Evolutionary conservation across 2,797 vertebrate genomes (phyloP).

Genomic region (Crocodylus rhombifer): DNA sequence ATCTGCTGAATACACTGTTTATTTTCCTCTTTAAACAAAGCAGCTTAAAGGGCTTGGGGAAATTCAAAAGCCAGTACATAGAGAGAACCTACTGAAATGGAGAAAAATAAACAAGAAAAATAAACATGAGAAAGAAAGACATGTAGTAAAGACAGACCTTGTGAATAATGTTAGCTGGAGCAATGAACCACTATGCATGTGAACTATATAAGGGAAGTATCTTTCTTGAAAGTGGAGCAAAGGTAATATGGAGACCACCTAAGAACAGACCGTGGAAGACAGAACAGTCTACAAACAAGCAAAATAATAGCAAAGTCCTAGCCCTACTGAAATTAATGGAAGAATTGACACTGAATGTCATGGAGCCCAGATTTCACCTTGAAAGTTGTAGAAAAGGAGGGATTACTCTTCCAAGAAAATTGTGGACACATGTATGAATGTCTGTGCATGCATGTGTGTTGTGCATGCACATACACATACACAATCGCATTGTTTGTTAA

Average conservation of each 20-base stretch:
- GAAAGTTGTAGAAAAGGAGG: neutral
- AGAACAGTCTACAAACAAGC: neutral
- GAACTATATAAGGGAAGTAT: neutral
- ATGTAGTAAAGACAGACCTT: accelerated
- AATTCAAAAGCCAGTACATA: neutral
- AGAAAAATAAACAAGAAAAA: neutral
- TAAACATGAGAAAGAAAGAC: neutral
- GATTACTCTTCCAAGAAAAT: neutral
- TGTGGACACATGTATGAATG: neutral
- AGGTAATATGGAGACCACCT: neutral
- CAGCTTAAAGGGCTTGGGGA: neutral
- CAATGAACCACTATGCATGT: neutral
- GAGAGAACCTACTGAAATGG: neutral
- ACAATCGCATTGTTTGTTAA: neutral
- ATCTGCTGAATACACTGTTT: neutral
- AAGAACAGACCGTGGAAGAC: neutral
- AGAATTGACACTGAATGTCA: neutral
- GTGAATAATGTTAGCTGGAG: neutral
- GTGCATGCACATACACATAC: neutral
- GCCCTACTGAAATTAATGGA: neutral
- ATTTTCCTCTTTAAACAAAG: neutral
- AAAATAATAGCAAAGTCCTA: neutral
- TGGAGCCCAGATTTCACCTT: neutral
- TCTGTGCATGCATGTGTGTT: neutral
- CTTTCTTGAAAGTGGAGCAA: neutral